Evolutionary conservation across 2,888 invertebrate genomes (phyloP), one percentile per base, ranked within the genome.

Genomic region (Chaetoderma sp.): DNA sequence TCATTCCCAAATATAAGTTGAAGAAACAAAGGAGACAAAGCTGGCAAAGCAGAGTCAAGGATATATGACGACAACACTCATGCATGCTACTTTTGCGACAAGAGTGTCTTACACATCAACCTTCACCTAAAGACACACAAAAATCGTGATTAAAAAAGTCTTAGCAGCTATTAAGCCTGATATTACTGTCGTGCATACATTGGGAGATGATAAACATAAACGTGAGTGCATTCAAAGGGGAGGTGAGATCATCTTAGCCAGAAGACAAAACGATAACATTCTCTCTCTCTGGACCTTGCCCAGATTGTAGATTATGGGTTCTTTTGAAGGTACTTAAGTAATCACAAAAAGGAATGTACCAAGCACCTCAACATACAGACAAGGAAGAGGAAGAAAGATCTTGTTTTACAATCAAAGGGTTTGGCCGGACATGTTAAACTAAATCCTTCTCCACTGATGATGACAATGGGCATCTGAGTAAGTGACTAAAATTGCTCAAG

Each of bases 211-310:
- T 50, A 57, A 58, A 54, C 70, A 70, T 32, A 70, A 70, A 45
- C 47, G 58, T 30, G 21, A 36, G n/a, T 44, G 44, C 39, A 27
- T 64, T 45, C 28, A 62, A 49, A 45, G 62, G n/a, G 55, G 60
- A 45, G 67, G 68, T 23, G 67, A 71, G 56, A 39, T 69, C 6
- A 60, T 71, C 27, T 28, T 67, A 4, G 55, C 52, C 33, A 68
- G 71, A 52, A 58, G 71, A 23, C 54, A 61, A 27, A 27, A 39
- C 55, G 61, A 50, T 18, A 30, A 63, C 32, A 47, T n/a, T n/a
- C 49, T 69, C 47, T 64, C 67, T 64, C 21, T 60, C 23, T 63
- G 72, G 72, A 30, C 66, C 66, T n/a, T 70, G 70, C 49, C 70
- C 66, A 39, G 33, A 44, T 18, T 68, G 71, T 58, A 36, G 56